These are phyloP conservation scores for Megalops atlanticus DNA, from an alignment of 2,113 vertebrate species.

Conservation along the genomic window DNA sequence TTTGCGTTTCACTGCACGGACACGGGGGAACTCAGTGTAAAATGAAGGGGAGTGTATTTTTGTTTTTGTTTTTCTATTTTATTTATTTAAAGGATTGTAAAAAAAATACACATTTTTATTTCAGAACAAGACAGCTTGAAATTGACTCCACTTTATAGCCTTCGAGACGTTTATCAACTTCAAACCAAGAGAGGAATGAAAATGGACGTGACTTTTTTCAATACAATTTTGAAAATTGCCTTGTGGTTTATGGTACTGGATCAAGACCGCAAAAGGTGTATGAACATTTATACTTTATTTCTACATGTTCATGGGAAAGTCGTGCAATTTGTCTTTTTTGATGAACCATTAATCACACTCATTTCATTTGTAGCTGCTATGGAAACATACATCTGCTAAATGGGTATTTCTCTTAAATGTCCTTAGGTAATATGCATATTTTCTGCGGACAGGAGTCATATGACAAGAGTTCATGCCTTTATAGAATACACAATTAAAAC, in stretches of 20 bases:
- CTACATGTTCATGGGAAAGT: constrained; percentile 29
- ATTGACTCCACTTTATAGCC: constrained; percentile 8
- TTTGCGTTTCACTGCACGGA: constrained; percentile 73
- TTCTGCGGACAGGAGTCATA: not conserved
- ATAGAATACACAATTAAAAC: constrained; percentile 14
- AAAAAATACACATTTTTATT: constrained; percentile 29
- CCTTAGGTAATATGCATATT: not conserved
- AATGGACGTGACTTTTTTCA: constrained; percentile 36
- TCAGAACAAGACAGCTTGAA: constrained; percentile 25
- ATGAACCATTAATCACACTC: constrained; percentile 36
- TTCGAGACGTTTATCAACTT: constrained; percentile 37
- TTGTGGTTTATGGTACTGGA: constrained; percentile 55
- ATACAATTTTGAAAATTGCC: constrained; percentile 39
- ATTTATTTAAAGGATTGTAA: constrained; percentile 71
- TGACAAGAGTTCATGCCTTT: constrained; percentile 1
- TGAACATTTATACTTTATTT: constrained; percentile 39
- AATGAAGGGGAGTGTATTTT: constrained; percentile 52
- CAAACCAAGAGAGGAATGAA: constrained; percentile 48
- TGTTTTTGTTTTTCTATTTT: constrained; percentile 54
- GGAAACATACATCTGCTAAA: constrained; percentile 55
- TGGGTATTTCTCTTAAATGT: constrained; percentile 50
- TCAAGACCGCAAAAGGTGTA: constrained; percentile 55
- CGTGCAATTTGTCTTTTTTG: constrained; percentile 60
- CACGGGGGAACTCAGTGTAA: constrained; percentile 59
- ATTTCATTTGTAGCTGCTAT: constrained; percentile 48